These are phyloP conservation scores for Xanthia icteritia DNA, from an alignment of 2,888 invertebrate species.

Conservation along the genomic window DNA sequence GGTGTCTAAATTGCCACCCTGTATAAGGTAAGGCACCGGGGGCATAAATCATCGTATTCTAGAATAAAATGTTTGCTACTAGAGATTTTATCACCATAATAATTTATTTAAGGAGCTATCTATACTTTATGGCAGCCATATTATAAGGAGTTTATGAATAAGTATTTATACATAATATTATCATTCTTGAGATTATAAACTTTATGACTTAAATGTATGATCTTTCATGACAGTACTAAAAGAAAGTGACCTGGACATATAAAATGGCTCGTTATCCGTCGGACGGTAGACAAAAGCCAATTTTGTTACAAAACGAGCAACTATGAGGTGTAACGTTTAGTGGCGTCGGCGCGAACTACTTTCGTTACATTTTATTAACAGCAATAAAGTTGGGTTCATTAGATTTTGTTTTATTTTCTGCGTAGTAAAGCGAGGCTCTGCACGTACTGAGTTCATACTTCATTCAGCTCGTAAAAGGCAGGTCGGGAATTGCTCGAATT, in stretches of 20 bases:
- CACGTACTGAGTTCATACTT: slow-evolving; percentile 83
- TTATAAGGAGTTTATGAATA: too few species aligned
- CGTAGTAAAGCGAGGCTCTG: slow-evolving; percentile 78
- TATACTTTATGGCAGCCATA: slow-evolving; percentile 29
- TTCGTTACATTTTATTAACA: slow-evolving; percentile 81
- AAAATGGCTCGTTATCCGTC: slow-evolving; percentile 60
- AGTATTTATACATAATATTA: slow-evolving; percentile 26
- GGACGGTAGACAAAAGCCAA: slow-evolving; percentile 54
- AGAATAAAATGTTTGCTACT: slow-evolving; percentile 25
- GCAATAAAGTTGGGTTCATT: slow-evolving; percentile 82
- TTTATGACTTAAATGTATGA: slow-evolving; percentile 58
- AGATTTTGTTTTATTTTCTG: slow-evolving; percentile 84
- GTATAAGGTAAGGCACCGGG: background rate
- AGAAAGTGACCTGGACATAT: slow-evolving; percentile 61
- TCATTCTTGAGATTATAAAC: slow-evolving; percentile 45
- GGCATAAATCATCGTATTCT: slow-evolving; percentile 22
- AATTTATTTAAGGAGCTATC: slow-evolving; percentile 39
- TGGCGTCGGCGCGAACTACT: slow-evolving; percentile 72
- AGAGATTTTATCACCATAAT: slow-evolving; percentile 38
- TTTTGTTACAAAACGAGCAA: slow-evolving; percentile 70
- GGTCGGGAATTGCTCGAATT: slow-evolving; percentile 80
- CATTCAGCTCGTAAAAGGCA: slow-evolving; percentile 82
- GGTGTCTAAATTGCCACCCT: too few species aligned
- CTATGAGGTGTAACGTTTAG: slow-evolving; percentile 73
- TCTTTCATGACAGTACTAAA: slow-evolving; percentile 63